Evolutionary conservation across 2,113 vertebrate genomes (phyloP).

Genomic region (Nerophis lumbriciformis): DNA sequence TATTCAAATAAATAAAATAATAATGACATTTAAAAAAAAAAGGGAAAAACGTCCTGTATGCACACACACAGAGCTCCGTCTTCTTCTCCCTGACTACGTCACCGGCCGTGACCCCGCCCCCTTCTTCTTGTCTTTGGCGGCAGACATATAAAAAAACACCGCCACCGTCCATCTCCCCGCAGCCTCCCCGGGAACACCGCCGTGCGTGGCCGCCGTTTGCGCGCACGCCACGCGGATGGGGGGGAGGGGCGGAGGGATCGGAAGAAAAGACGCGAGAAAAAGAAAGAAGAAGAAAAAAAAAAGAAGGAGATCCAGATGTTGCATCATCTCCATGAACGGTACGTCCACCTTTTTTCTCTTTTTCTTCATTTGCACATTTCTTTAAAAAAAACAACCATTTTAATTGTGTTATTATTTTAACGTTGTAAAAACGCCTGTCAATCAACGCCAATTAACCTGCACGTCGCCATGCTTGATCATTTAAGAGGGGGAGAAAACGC

Average conservation of each 20-base stretch:
- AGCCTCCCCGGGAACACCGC: slow-evolving; percentile 70
- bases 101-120: slow-evolving; percentile 60
- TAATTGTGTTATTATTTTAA: too few relatives aligned
- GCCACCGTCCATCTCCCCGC: slow-evolving; percentile 57
- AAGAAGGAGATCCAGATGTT: slow-evolving; percentile 14
- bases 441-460: slow-evolving; percentile 24
- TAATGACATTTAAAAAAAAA: not conserved
- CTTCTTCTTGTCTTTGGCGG: slow-evolving; percentile 53
- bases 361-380: not conserved
- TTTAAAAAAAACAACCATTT: not conserved
- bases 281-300: not conserved
- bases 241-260: slow-evolving; percentile 34
- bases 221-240: too few relatives aligned
- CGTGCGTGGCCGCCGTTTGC: slow-evolving; percentile 22
- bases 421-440: not conserved
- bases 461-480: not conserved
- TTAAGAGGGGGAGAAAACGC: not conserved
- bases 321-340: slow-evolving; percentile 47
- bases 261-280: not conserved
- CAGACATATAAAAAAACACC: slow-evolving; percentile 71
- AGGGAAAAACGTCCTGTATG: slow-evolving; percentile 22
- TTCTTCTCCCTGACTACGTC: slow-evolving; percentile 55
- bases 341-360: slow-evolving; percentile 36
- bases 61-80: slow-evolving; percentile 47
- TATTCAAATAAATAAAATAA: slow-evolving; percentile 28